Evolutionary conservation across 2,888 invertebrate species (phyloP), one percentile per base, ranked within the genome.

Genomic region (Allygus modestus): DNA sequence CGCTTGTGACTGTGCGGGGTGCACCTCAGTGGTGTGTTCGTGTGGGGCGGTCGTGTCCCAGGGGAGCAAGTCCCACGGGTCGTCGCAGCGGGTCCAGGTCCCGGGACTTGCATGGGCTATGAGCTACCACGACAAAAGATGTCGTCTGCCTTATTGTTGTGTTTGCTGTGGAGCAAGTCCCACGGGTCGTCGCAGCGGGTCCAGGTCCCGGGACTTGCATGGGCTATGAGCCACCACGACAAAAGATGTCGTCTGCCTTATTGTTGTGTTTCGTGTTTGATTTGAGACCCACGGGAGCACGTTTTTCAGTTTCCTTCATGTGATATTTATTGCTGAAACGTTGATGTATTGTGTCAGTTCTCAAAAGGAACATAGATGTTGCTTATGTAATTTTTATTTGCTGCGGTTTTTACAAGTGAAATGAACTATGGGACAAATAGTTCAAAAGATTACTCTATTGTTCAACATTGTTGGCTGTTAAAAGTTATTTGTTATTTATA

Each of bases 201-300:
- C 51, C 51, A 51, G 15, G n/a, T 51, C 15, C 37, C n/a, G n/a
- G 37, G 37, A 15, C 46, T 20, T 58, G 58, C 58, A 58, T 58
- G 58, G 26, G 5, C 58, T 9, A 2, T 58, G 0, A 11, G 1
- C 12, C 5, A 20, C 58, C 20, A 58, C 26, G 58, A 58, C 58
- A 58, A 58, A 58, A 58, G 58, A 58, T 58, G 26, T 51, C 51
- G 51, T 58, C 58, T 26, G 26, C 46, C 46, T 46, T 46, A 58
- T 58, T 46, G 46, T 58, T 58, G 58, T 23, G 20, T 1, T 23
- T 15, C 23, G 58, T 58, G 23, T 51, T 51, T 58, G 20, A 26
- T 58, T 58, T 58, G 20, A 12, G 23, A 58, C 58, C 20, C 58
- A 23, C 58, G 20, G 23, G 58, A 58, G 20, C 1, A 58, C 26